phyloP scores from a whole-genome alignment of 2,888 invertebrate species.

The Tanytarsus gracilentus region DNA sequence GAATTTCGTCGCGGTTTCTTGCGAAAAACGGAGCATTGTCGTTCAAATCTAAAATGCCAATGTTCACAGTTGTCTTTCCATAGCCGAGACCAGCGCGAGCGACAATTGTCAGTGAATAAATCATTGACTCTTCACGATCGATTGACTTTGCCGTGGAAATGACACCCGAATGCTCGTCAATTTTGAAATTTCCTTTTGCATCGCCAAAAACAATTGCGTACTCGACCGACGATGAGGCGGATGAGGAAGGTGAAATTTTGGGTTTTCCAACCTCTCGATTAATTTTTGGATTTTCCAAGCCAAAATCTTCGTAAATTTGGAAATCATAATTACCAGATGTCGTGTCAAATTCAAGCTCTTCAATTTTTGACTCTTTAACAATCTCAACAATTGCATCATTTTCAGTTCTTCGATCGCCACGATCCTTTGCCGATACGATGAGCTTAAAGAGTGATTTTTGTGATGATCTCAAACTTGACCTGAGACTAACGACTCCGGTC shows the following conservation, averaged over 20 bases:
- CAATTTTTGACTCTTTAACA: constrained; percentile 60
- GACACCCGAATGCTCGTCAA: constrained; percentile 68
- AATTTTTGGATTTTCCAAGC: constrained; percentile 49
- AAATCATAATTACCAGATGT: constrained; percentile 72
- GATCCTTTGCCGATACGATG: constrained; percentile 70
- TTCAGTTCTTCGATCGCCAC: constrained; percentile 61
- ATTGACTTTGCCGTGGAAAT: constrained; percentile 69
- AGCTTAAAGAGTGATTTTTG: constrained; percentile 63
- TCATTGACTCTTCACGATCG: constrained; percentile 71
- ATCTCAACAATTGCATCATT: constrained; percentile 75
- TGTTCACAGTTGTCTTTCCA: constrained; percentile 68
- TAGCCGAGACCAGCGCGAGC: constrained; percentile 68
- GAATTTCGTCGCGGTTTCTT: constrained; percentile 65
- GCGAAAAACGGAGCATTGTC: constrained; percentile 83
- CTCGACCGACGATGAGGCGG: constrained; percentile 46
- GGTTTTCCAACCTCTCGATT: constrained; percentile 73
- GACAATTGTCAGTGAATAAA: constrained; percentile 69
- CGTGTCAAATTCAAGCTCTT: constrained; percentile 65
- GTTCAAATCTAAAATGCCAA: constrained; percentile 78
- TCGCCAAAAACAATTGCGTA: constrained; percentile 79
- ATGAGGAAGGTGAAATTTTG: constrained; percentile 51
- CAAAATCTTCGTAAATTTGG: constrained; percentile 72
- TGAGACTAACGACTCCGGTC: constrained; percentile 65
- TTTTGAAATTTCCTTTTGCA: constrained; percentile 62
- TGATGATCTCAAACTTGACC: constrained; percentile 53